Evolutionary conservation across 2,888 invertebrate species (phyloP), one percentile per base, ranked within the genome.

Genomic region (Itoplectis maculator): DNA sequence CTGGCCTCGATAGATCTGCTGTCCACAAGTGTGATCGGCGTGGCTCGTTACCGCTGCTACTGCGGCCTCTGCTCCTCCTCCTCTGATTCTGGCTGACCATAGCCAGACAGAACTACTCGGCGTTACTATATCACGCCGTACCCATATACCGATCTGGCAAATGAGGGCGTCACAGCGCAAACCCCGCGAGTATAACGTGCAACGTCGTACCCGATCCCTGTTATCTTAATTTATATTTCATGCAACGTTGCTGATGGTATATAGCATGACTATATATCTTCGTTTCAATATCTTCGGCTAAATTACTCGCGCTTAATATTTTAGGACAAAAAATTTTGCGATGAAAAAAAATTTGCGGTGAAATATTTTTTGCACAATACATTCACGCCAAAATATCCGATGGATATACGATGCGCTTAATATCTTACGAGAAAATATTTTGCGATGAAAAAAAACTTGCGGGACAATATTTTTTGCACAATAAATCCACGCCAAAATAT

Each of bases 1-100:
- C 37, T 61, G n/a, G 54, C 72, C 59, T 35, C 75, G 70, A 68
- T 78, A 73, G 63, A 78, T 79, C 63, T 47, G 70, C 70, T 69
- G 75, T 72, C 79, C 35, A 65, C 79, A 59, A 70, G 79, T 11
- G 56, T 79, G 79, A 82, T 79, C 82, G 79, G 75, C 54, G 68
- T 73, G 76, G 75, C 66, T 79, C 79, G 79, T 79, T 82, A 82
- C 79, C 70, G 68, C 47, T 70, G 54, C 23, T 66, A 51, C n/a
- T 23, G 76, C 72, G 29, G 29, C 29, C 29, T 5, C 29, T 29
- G 5, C 29, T 29, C 29, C 29, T 29, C 29, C 56, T 68, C 23
- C 73, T 69, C 72, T 23, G 47, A 42, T 63, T 77, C 56, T 45
- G 83, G 54, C 83, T 80, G 78, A 81, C 83, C 82, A 79, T 9